A percentile compares a stretch with the other conserved stretches of the same genome.
phyloP scores from a whole-genome alignment of 2,888 invertebrate species.

The Drosophila flavopinicola region DNA sequence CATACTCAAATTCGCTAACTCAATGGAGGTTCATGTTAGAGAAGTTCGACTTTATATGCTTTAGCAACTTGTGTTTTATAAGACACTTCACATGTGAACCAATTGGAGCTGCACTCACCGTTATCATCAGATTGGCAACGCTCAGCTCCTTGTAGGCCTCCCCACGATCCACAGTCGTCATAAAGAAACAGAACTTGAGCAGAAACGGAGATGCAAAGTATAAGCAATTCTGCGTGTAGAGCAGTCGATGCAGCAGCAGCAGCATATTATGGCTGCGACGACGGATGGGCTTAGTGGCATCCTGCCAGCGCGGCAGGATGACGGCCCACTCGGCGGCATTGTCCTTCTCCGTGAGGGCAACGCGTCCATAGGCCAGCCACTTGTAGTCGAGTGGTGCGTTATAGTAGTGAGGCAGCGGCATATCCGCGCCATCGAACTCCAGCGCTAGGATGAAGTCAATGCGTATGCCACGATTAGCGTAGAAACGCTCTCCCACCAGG shows the following conservation, averaged over 20 bases:
- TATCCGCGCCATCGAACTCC: slow-evolving; percentile 37
- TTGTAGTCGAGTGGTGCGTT: slow-evolving; percentile 25
- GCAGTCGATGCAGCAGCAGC: slow-evolving; percentile 30
- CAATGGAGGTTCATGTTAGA: too few relatives aligned
- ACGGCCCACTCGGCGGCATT: slow-evolving; percentile 42
- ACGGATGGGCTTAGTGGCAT: background rate
- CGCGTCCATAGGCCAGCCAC: slow-evolving; percentile 52
- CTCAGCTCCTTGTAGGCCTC: slow-evolving; percentile 16
- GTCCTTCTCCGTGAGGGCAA: background rate
- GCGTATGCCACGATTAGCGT: slow-evolving; percentile 20
- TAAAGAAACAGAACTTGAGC: slow-evolving; percentile 46
- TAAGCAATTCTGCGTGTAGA: slow-evolving; percentile 35
- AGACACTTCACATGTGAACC: too few relatives aligned
- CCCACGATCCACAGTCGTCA: slow-evolving; percentile 35
- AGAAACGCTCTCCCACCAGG: slow-evolving; percentile 6
- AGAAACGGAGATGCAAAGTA: slow-evolving; percentile 28
- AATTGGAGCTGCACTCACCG: too few relatives aligned
- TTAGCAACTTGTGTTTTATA: too few relatives aligned
- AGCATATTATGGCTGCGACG: slow-evolving; percentile 24
- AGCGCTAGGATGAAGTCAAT: slow-evolving; percentile 58
- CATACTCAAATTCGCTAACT: too few relatives aligned
- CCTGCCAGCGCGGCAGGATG: slow-evolving; percentile 50
- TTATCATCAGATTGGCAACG: slow-evolving; percentile 24
- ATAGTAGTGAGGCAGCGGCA: slow-evolving; percentile 41
- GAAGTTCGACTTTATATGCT: too few relatives aligned